Evolutionary conservation across 2,113 vertebrate genomes (phyloP).

Genomic region (human (Homo sapiens)): GRCh38 chr15:34348501-34349000

Average conservation of each 20-base stretch:
- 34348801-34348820: background rate
- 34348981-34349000: background rate
- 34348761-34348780: background rate
- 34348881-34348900: background rate
- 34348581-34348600: constrained; percentile 79
- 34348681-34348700: constrained; percentile 53
- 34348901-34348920: background rate
- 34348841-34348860: background rate
- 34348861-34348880: background rate
- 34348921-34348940: background rate
- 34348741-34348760: background rate
- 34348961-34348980: background rate
- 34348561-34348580: constrained; percentile 71
- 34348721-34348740: background rate
- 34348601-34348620: constrained; percentile 81
- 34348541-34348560: constrained; percentile 44
- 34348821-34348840: background rate
- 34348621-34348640: constrained; percentile 62
- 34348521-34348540: background rate
- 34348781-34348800: background rate
- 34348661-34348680: constrained; percentile 85
- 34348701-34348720: background rate
- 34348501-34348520: background rate
- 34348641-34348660: constrained; percentile 79
- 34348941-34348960: background rate